A percentile compares a stretch with the other conserved stretches of the same genome.
phyloP scores from a whole-genome alignment of 1,140 invertebrate species.

The Chrysoperla carnea region DNA sequence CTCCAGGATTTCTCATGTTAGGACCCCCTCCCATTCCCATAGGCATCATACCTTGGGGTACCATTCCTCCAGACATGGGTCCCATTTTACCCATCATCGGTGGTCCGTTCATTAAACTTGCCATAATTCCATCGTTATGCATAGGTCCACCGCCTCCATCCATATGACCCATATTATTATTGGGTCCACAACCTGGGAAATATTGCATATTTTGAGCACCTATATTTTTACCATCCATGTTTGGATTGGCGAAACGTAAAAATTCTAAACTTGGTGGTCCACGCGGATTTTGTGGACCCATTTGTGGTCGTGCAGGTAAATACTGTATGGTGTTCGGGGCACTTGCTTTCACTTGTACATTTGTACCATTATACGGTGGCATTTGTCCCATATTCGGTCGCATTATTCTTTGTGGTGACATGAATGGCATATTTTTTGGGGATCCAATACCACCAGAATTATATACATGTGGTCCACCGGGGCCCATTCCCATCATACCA shows the following conservation, averaged over 20 bases:
- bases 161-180: constrained; percentile 21
- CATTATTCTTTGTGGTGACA: constrained; percentile 22
- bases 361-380: constrained; percentile 60
- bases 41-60: constrained; percentile 20
- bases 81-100: constrained; percentile 26
- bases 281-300: constrained; percentile 40
- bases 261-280: constrained; percentile 86
- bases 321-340: constrained; percentile 97
- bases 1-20: constrained; percentile 11
- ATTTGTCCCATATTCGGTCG: constrained; percentile 27
- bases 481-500: constrained; percentile 17
- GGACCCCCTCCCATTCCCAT: constrained; percentile 20
- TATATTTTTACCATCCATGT: constrained; percentile 50
- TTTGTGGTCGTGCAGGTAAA: constrained; percentile 75
- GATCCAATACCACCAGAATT: constrained; percentile 9
- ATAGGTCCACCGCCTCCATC: constrained; percentile 22
- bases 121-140: constrained; percentile 25
- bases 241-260: constrained; percentile 67
- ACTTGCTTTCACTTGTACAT: constrained; percentile 86
- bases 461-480: constrained; percentile 21
- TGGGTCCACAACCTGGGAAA: constrained; percentile 37
- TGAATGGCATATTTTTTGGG: constrained; percentile 18
- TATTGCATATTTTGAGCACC: constrained; percentile 56
- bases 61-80: constrained; percentile 27
- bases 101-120: constrained; percentile 19